phyloP scores from a whole-genome alignment of 2,797 vertebrate genomes.

The Enteromius unitaeniatus region DNA sequence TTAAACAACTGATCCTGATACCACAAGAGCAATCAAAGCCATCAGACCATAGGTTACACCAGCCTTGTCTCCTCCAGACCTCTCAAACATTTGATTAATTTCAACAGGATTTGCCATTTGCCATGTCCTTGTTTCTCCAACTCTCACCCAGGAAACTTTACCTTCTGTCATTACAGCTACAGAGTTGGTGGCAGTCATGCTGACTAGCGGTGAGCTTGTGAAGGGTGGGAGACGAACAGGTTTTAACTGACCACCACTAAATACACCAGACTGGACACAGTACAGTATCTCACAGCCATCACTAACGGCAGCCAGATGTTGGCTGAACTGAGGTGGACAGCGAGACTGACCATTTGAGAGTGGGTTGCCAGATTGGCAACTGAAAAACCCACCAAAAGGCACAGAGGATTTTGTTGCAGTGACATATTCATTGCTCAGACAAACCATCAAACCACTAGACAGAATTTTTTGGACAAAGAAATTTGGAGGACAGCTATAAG shows the following conservation, averaged over 20 bases:
- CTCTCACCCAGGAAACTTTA: conserved; percentile 80
- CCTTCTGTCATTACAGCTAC: conserved; percentile 82
- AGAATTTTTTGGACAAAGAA: conserved; percentile 77
- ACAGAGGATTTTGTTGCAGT: conserved; percentile 70
- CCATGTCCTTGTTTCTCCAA: conserved; percentile 79
- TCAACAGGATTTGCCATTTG: conserved; percentile 64
- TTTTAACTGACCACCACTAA: conserved; percentile 79
- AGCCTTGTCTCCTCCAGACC: background rate
- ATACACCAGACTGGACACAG: conserved; percentile 82
- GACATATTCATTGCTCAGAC: conserved; percentile 85
- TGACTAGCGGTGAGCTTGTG: conserved; percentile 75
- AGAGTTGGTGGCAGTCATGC: conserved; percentile 74
- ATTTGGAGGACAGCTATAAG: conserved; percentile 79
- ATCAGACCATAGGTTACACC: background rate
- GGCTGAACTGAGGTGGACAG: conserved; percentile 87
- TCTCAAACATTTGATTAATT: background rate
- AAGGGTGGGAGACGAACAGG: conserved; percentile 84
- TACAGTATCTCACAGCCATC: conserved; percentile 89
- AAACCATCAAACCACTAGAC: conserved; percentile 81
- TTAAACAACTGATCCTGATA: background rate
- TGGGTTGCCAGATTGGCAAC: conserved; percentile 83
- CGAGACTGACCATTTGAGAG: conserved; percentile 67
- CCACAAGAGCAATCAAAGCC: background rate
- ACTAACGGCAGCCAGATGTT: conserved; percentile 84
- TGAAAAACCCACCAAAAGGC: conserved; percentile 90